These are phyloP conservation scores for Bactericera cockerelli DNA, from an alignment of 1,140 invertebrate genomes.

Conservation along the genomic window DNA sequence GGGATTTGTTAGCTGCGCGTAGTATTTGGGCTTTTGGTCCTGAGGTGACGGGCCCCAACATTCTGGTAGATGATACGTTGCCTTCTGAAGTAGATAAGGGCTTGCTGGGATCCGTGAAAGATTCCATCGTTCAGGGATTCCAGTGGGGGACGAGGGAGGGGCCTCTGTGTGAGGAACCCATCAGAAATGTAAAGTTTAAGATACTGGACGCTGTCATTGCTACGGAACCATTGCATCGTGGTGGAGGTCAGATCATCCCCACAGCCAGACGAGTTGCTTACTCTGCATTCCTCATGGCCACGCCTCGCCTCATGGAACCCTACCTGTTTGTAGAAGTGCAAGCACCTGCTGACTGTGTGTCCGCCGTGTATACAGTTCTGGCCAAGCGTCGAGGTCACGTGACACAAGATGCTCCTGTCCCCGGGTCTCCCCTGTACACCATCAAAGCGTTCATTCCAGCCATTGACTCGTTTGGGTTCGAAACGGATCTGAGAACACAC, in stretches of 20 bases:
- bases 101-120: slow-evolving; percentile 79
- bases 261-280: slow-evolving; percentile 95
- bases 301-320: slow-evolving; percentile 98
- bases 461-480: slow-evolving; percentile 99
- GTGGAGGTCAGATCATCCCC: slow-evolving; percentile 96
- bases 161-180: slow-evolving; percentile 97
- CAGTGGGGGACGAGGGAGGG: slow-evolving; percentile 99
- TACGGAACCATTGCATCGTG: slow-evolving; percentile 84
- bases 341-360: slow-evolving; percentile 99
- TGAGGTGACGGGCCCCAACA: slow-evolving; percentile 90
- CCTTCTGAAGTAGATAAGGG: slow-evolving; percentile 97
- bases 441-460: slow-evolving; percentile 99
- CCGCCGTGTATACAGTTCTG: slow-evolving; percentile 95
- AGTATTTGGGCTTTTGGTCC: slow-evolving; percentile 99
- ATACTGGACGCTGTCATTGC: slow-evolving; percentile 96
- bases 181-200: slow-evolving; percentile 98
- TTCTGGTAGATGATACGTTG: slow-evolving; percentile 95
- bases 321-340: slow-evolving; percentile 98
- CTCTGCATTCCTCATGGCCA: slow-evolving; percentile 97
- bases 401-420: slow-evolving; percentile 97
- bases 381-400: slow-evolving; percentile 92
- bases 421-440: slow-evolving; percentile 94
- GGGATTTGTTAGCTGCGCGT: slow-evolving; percentile 95
- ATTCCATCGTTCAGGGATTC: slow-evolving; percentile 94
- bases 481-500: slow-evolving; percentile 93